Base-by-base conservation (phyloP, 2,113 vertebrate genomes). In the Oreochromis tanganicae region DNA sequence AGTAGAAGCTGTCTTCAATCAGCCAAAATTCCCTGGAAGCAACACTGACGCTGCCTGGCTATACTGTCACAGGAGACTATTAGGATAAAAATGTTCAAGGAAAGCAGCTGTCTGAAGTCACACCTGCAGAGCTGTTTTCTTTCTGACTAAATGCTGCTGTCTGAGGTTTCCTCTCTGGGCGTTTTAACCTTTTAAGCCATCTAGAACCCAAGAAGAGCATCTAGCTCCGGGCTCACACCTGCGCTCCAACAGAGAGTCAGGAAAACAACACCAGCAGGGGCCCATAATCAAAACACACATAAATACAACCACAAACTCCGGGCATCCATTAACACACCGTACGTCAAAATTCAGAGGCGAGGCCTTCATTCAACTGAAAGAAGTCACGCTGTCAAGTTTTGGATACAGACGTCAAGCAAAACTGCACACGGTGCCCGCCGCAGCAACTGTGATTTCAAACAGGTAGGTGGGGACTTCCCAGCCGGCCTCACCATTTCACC, bases 161-260 rank as follows among this genome's bases (percentile, higher is more conserved):
- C 84, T 86, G 29, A 88, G 14, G 71, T 66, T 54, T 36, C 38
- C 10, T 85, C 75, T 84, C 81, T 38, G 81, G 41, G 84, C 81
- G 73, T 75, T 91, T 90, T 94, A 93, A 95, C 93, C 93, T 94
- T 94, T 94, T 59, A 88, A 93, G 86, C 19, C 36, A 9, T 83
- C 80, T 81, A 7, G 24, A 93, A 85, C 85, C 92, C 81, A 87
- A 90, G 87, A 88, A 90, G 89, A 91, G 88, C 84, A 56, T 82
- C 50, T 87, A 56, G 86, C 92, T 91, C 34, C 4, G 2, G 91
- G 91, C 85, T 87, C 68, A 89, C 95, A 94, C 93, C 93, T 94
- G 94, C 75, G 83, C 87, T 89, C 85, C 56, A 38, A 59, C 71
- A 66, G 85, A 85, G 84, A 90, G 57, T 55, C 78, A 82, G 81